These are phyloP conservation scores for Drosophila hydei DNA, from an alignment of 1,140 invertebrate species.

Conservation along the genomic window DNA sequence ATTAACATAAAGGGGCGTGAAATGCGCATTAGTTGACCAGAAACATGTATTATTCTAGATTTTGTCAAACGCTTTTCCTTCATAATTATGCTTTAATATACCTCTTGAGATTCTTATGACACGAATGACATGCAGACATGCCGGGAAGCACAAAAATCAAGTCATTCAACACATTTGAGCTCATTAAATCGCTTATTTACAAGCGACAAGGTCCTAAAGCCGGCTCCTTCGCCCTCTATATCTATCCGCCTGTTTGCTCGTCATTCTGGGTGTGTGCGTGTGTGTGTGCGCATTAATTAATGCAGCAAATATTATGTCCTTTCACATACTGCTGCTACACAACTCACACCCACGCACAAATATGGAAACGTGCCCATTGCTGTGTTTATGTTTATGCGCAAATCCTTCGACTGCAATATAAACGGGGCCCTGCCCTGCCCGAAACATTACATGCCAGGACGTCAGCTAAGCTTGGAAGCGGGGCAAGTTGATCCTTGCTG, in stretches of 20 bases:
- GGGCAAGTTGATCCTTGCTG: slow-evolving; percentile 29
- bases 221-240: not conserved
- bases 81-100: slow-evolving; percentile 25
- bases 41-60: slow-evolving; percentile 2
- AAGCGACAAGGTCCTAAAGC: slow-evolving; percentile 12
- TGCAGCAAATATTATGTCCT: slow-evolving; percentile 64
- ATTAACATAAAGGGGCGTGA: not conserved
- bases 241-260: slow-evolving; percentile 8
- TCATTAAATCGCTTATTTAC: slow-evolving; percentile 30
- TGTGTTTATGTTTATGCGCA: slow-evolving; percentile 37
- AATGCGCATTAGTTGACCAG: not conserved
- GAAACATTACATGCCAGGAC: slow-evolving; percentile 35
- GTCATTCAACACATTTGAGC: slow-evolving; percentile 29
- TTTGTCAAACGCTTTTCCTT: not conserved
- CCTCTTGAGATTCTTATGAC: slow-evolving; percentile 6
- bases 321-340: slow-evolving; percentile 36
- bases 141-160: slow-evolving; percentile 34
- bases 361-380: slow-evolving; percentile 38
- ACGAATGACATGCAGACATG: slow-evolving; percentile 1
- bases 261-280: slow-evolving; percentile 5
- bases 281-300: slow-evolving; percentile 56
- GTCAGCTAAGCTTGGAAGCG: slow-evolving; percentile 1
- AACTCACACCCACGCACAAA: slow-evolving; percentile 11
- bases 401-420: slow-evolving; percentile 29
- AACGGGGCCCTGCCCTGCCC: not conserved